Evolutionary conservation across 2,113 vertebrate genomes (phyloP), one percentile per base, ranked within the genome.

Genomic region (Pagrus major): DNA sequence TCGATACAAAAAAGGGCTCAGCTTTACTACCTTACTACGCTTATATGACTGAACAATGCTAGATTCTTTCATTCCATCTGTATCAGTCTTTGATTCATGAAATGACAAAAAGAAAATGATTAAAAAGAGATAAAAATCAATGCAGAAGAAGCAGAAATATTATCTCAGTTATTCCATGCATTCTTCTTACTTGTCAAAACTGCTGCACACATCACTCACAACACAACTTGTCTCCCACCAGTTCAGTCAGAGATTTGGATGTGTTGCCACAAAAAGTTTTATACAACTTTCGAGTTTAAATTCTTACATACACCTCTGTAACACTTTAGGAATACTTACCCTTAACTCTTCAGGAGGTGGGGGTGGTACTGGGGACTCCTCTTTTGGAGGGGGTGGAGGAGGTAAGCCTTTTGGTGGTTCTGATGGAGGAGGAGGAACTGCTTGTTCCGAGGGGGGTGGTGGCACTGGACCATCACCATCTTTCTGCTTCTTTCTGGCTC

Each of bases 341-440:
- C 31, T 64, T 73, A 47, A 35, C 37, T 97, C 97, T 31, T 95
- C 88, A 16, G 97, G 95, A 42, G 95, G 93, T 31, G 96, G 96
- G 79, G 97, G 96, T 60, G 96, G 96, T 9, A 25, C 59, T 42
- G 95, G 95, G 0, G 94, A 94, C 0, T 97, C 96, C 21, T 98
- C 97, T 81, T 95, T 97, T 12, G 97, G 96, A 15, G 95, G 94
- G 20, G 97, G 95, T 0, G 96, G 94, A 5, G 96, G 96, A 0
- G 94, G 95, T 35, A 96, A 91, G 20, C 91, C 88, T 80, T 92
- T 94, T 0, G 87, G 88, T 23, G 92, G 84, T 42, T 95, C 94
- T n/a, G 86, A 74, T 41, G 96, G 94, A 5, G 91, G 82, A 60
- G 95, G 93, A 64, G 95, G 87, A 56, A 2, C 91, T 41, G 88